Evolutionary conservation across 2,888 invertebrate species (phyloP), one percentile per base, ranked within the genome.

Genomic region (Augiades crinisus): DNA sequence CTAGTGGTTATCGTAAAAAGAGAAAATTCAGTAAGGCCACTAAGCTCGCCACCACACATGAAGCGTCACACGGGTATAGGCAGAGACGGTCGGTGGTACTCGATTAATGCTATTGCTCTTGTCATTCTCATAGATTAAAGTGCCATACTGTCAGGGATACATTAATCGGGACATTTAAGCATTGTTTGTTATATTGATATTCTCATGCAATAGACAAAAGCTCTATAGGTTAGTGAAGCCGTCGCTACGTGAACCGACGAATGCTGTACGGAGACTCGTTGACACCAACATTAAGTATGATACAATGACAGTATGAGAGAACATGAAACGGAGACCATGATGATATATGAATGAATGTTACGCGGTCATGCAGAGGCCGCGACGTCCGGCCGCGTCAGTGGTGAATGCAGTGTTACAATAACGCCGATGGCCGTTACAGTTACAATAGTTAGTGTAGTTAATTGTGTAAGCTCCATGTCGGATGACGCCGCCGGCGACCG

Each of bases 361-460:
- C 67, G 68, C 70, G 64, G 36, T 60, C 75, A 75, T 77, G 77
- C 75, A 65, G 24, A 54, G 51, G 62, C 62, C 57, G 56, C 59
- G 65, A 64, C 19, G 5, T 12, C 30, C 16, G 19, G 37, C 47
- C 47, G 47, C 47, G 47, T 62, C 63, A 61, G 64, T 70, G 64
- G 72, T 78, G 72, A 78, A 75, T 82, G 73, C 72, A 70, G 81
- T 81, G 76, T 81, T 78, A 75, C 68, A 73, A 80, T 75, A 73
- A 74, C 77, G 75, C 68, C 67, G 62, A 68, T 68, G 70, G 70
- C 70, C 72, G 80, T 83, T 83, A 84, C 73, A 77, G 83, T 82
- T 83, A 84, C 74, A 75, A 75, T 80, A 76, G 86, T 87, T 89
- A 89, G 87, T 84, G 88, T 88, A 83, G 83, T 87, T 89, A 88